Conservation (phyloP, 2,113 vertebrate genomes). For the Paradisaea rubra region DNA sequence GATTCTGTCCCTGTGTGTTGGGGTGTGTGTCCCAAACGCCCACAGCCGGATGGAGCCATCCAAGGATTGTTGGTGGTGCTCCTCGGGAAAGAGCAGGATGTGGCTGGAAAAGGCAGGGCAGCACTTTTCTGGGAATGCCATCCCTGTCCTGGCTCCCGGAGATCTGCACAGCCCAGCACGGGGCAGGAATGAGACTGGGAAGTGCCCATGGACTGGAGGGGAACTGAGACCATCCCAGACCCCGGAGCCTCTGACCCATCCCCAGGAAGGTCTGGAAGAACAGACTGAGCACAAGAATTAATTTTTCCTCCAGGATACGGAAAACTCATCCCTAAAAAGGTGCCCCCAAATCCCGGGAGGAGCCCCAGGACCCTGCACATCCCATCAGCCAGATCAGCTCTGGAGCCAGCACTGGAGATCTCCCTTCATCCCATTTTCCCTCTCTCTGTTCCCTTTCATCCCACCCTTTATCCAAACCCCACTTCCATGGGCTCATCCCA, state of each 20-base stretch:
- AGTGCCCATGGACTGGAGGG: neutral
- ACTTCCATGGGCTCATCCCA: neutral
- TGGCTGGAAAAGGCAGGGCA: neutral
- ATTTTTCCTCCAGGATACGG: fast-evolving
- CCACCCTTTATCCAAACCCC: neutral
- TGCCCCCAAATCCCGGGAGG: fast-evolving
- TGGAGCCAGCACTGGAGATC: neutral
- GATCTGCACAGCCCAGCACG: neutral
- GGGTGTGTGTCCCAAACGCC: neutral
- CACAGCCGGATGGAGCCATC: neutral
- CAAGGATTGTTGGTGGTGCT: neutral
- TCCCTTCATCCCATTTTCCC: neutral
- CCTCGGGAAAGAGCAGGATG: neutral
- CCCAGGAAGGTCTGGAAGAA: neutral
- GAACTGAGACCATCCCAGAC: fast-evolving
- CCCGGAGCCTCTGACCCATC: neutral
- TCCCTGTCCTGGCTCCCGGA: neutral
- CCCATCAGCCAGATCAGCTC: fast-evolving
- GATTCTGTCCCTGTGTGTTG: neutral
- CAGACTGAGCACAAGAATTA: neutral
- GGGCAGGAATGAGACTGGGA: neutral
- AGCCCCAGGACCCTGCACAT: neutral
- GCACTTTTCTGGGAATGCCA: neutral
- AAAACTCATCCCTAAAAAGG: neutral
- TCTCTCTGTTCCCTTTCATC: too few relatives aligned